These are phyloP conservation scores for Lycopodina hypogea DNA, from an alignment of 37 sponge, comb jelly and placozoan species.

Conservation along the genomic window DNA sequence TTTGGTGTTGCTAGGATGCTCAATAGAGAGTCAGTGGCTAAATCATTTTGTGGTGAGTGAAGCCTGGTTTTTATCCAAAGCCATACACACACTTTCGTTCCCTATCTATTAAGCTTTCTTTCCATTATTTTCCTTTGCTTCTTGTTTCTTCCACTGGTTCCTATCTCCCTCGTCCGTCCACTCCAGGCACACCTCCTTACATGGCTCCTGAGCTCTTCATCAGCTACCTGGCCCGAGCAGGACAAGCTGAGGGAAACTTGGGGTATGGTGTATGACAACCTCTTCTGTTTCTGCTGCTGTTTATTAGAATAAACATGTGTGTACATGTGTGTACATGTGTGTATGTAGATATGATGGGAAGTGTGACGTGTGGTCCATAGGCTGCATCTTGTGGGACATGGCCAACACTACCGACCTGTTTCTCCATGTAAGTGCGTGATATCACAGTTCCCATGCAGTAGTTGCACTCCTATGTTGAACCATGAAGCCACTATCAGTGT, in stretches of 20 bases:
- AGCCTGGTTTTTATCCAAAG: no score
- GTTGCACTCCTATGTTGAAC: no score
- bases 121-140: not conserved
- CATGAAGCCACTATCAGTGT: no score
- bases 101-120: not conserved
- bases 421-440: slow-evolving; percentile 61
- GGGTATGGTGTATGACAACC: slow-evolving; percentile 2
- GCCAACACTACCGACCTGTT: slow-evolving; percentile 42
- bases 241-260: slow-evolving; percentile 1
- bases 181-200: slow-evolving; percentile 86
- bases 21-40: slow-evolving; percentile 43
- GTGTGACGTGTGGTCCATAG: slow-evolving; percentile 95
- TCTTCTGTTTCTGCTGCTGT: no score
- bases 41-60: slow-evolving; percentile 75
- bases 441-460: not conserved
- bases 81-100: not conserved
- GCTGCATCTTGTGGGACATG: slow-evolving; percentile 93
- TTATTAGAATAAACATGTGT: no score
- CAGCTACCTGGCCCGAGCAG: slow-evolving; percentile 47
- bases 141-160: not conserved
- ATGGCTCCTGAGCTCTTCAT: slow-evolving; percentile 94
- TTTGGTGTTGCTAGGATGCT: slow-evolving; percentile 84
- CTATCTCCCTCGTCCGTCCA: not conserved
- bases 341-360: slow-evolving; percentile 69
- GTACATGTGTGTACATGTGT: no score